Evolutionary conservation across 2,113 vertebrate genomes (phyloP).

Genomic region (Panurus biarmicus): DNA sequence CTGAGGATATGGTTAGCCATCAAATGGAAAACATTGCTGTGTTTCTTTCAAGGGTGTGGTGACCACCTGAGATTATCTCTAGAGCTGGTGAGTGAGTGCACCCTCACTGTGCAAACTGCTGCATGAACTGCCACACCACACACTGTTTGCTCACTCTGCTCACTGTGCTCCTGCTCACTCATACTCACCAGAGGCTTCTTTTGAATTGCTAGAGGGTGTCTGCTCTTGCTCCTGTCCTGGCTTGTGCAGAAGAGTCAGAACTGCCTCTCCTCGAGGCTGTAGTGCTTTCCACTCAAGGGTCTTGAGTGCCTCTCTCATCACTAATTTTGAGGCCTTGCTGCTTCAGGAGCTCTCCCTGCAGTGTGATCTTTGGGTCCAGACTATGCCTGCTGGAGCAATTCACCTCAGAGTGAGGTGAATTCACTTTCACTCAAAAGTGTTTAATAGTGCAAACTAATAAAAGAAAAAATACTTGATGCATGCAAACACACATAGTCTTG

Average conservation of each 20-base stretch:
- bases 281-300: not conserved
- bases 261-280: not conserved
- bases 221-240: not conserved
- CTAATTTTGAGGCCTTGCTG: not conserved
- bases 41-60: not conserved
- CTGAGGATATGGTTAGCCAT: not conserved
- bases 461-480: not conserved
- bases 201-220: not conserved
- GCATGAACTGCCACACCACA: not conserved
- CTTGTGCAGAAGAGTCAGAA: not conserved
- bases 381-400: not conserved
- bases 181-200: not conserved
- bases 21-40: not conserved
- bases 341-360: not conserved
- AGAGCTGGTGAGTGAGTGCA: too few species aligned
- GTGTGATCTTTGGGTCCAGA: not conserved
- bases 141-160: accelerated
- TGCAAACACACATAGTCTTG: not conserved
- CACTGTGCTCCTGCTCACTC: not conserved
- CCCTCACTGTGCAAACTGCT: not conserved
- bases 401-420: not conserved
- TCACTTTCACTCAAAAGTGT: not conserved
- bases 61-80: not conserved
- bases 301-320: not conserved
- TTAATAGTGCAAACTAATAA: not conserved